phyloP scores from a whole-genome alignment of 2,797 vertebrate species.

The Hemitrygon akajei region DNA sequence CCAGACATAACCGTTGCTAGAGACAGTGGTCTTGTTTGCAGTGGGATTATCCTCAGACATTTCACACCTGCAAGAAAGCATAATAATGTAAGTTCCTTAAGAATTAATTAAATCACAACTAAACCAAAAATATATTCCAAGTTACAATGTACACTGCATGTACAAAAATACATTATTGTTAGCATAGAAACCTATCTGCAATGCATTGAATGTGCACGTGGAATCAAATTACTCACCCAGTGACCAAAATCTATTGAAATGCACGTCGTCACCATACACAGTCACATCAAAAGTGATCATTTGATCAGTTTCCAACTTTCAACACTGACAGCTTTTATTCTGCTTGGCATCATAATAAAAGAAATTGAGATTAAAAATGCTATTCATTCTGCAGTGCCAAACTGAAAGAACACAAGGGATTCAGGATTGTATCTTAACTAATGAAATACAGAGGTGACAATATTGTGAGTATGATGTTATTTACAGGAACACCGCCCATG shows the following conservation, averaged over 20 bases:
- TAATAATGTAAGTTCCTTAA: background rate
- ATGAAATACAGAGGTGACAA: background rate
- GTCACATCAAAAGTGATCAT: background rate
- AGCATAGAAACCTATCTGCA: background rate
- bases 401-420: background rate
- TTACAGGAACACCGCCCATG: background rate
- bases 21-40: conserved; percentile 57
- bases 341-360: background rate
- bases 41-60: conserved; percentile 56
- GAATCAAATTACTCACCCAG: background rate
- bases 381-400: background rate
- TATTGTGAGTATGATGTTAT: background rate
- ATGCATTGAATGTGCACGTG: background rate
- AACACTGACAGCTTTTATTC: background rate
- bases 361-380: background rate
- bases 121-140: conserved; percentile 1
- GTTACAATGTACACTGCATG: background rate
- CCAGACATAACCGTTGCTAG: conserved; percentile 76
- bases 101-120: background rate
- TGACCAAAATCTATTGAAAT: background rate
- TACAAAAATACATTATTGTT: background rate
- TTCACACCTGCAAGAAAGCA: conserved; percentile 43
- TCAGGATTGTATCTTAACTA: background rate
- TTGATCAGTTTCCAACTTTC: background rate
- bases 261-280: background rate